Evolutionary conservation across 2,113 vertebrate genomes (phyloP).

Genomic region (Neotoma lepida): DNA sequence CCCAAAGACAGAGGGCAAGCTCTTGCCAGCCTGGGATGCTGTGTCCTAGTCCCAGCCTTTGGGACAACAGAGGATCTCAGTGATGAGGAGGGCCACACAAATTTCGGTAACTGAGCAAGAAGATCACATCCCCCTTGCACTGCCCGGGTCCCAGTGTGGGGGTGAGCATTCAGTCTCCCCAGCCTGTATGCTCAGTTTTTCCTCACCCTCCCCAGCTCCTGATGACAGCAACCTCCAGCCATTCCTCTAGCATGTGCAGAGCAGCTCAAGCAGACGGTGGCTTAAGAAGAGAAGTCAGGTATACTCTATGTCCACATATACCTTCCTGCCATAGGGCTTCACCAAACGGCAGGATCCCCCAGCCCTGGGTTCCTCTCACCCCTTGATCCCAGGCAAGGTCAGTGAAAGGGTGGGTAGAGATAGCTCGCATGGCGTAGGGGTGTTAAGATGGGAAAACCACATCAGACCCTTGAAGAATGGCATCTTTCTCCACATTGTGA

Average conservation of each 20-base stretch:
- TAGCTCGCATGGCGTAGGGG: conserved; percentile 42
- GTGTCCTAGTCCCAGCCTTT: conserved; percentile 36
- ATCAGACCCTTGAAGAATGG: conserved; percentile 13
- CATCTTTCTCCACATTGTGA: conserved; percentile 26
- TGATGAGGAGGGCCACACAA: background rate
- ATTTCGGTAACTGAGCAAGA: background rate
- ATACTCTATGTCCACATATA: conserved; percentile 81
- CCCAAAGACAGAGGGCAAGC: background rate
- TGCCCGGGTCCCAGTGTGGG: background rate
- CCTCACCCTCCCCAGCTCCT: background rate
- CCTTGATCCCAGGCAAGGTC: background rate
- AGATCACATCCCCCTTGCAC: background rate
- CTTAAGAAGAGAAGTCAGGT: conserved; percentile 73
- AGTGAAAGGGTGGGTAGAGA: conserved; percentile 40
- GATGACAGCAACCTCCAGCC: conserved; percentile 14
- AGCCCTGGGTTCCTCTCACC: conserved; percentile 43
- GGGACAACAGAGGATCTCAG: background rate
- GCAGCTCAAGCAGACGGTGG: conserved; percentile 15
- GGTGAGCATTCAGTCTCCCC: background rate
- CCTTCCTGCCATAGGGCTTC: conserved; percentile 69
- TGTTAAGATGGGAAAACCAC: conserved; percentile 43
- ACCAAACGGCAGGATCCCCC: conserved; percentile 59
- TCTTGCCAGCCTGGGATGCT: conserved; percentile 12
- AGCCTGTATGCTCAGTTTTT: conserved; percentile 6
- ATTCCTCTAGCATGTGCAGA: conserved; percentile 34